A percentile compares a stretch with the other conserved stretches of the same genome.
phyloP scores from a whole-genome alignment of 2,888 invertebrate genomes.

The Autographa gamma region DNA sequence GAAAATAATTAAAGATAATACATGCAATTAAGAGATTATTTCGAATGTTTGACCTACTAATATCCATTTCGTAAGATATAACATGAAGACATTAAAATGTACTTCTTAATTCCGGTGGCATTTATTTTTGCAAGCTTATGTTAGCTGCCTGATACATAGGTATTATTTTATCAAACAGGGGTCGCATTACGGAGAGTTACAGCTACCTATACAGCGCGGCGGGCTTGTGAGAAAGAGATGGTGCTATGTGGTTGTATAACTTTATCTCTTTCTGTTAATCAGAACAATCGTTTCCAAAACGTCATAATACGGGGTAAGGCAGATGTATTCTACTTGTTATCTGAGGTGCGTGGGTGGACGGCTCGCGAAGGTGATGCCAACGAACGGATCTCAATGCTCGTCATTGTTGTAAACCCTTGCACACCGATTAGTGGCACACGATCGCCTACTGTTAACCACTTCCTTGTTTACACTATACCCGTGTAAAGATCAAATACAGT shows the following conservation, averaged over 20 bases:
- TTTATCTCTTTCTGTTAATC: not conserved
- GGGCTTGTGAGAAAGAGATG: not conserved
- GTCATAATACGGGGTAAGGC: constrained; percentile 60
- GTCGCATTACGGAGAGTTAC: not conserved
- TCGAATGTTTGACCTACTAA: constrained; percentile 22
- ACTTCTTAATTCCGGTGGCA: constrained; percentile 34
- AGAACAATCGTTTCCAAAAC: not conserved
- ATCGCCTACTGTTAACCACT: constrained; percentile 72
- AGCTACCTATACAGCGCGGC: not conserved
- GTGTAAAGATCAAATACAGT: constrained; percentile 60
- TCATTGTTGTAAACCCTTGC: constrained; percentile 83
- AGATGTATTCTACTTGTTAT: constrained; percentile 87
- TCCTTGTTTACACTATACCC: constrained; percentile 79
- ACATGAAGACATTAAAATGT: not conserved
- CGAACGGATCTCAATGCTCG: constrained; percentile 81
- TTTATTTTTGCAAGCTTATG: constrained; percentile 48
- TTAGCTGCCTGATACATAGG: constrained; percentile 66
- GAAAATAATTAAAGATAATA: constrained; percentile 18
- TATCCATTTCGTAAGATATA: not conserved
- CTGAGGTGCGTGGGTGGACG: constrained; percentile 83
- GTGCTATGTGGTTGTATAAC: not conserved
- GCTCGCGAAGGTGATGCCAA: constrained; percentile 76
- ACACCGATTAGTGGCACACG: constrained; percentile 72
- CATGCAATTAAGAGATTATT: not conserved
- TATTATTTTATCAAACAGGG: constrained; percentile 74